Evolutionary conservation across 64 coral and sea anemone species (phyloP), one percentile per base, ranked within the genome.

Genomic region (Montipora efflorescens): DNA sequence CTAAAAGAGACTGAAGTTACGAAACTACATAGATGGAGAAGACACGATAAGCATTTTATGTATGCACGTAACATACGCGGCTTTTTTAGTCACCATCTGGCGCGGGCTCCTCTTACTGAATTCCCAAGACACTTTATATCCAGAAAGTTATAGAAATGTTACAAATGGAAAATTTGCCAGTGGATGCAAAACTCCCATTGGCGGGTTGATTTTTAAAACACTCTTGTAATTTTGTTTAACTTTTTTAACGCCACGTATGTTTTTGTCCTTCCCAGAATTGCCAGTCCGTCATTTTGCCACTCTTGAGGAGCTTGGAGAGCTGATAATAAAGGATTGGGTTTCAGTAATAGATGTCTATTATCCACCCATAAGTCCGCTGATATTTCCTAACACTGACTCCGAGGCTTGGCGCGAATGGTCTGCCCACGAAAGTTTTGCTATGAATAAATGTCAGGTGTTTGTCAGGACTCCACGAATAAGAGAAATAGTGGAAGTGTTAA

Each of bases 381-480:
- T 99, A 43, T 99, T 99, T 28, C 61, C 69, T 5, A 81, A 76
- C 51, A 75, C 74, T 67, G 67, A 93, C 14, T 82, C 71, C 73
- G 95, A 94, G 51, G 89, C 64, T 0, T 99, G 91, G 82, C 95
- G 64, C 11, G 72, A 96, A 55, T 99, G 97, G 97, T 95, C 92
- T 53, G 74, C 81, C 48, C 95, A 99, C 79, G 97, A 94, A 74
- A 76, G 90, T 25, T 94, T 99, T 87, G 95, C 92, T 62, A 67
- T 90, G 87, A 87, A 88, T 28, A 87, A 80, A 61, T 79, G 95
- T 8, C 14, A 92, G 46, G 75, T 89, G 11, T 97, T 97, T 71
- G 67, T 97, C 16, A 94, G 78, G 66, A 91, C 89, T 66, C 61
- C 88, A 47, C 87, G 75, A 67, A 94, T 92, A 46, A 79, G 95